A percentile compares a stretch with the other conserved stretches of the same genome.
phyloP scores from a whole-genome alignment of 2,888 invertebrate genomes.

The Heliconius hortense region DNA sequence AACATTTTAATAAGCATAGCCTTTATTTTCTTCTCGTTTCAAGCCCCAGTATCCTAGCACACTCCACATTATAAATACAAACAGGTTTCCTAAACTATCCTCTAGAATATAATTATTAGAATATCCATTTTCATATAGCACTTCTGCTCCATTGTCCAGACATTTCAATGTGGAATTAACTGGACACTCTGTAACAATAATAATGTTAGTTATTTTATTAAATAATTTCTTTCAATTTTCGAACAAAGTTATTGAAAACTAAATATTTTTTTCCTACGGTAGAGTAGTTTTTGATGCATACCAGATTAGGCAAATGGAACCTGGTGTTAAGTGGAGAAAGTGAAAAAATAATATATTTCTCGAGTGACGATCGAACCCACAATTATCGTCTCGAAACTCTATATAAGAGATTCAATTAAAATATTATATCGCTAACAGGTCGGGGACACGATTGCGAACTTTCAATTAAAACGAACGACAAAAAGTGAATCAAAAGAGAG shows the following conservation, averaged over 20 bases:
- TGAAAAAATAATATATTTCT: background rate
- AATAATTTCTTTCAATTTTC: background rate
- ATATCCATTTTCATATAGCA: slow-evolving; percentile 66
- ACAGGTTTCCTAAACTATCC: slow-evolving; percentile 60
- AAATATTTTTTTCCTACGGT: no score
- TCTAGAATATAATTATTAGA: slow-evolving; percentile 58
- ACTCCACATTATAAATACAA: slow-evolving; percentile 62
- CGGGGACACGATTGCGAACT: background rate
- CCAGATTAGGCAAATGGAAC: background rate
- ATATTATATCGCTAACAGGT: background rate
- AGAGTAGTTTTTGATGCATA: background rate
- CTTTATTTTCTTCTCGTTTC: slow-evolving; percentile 68
- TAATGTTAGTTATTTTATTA: background rate
- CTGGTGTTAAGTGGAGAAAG: background rate
- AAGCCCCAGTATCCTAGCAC: slow-evolving; percentile 65
- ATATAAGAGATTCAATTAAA: background rate
- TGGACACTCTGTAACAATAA: slow-evolving; percentile 63
- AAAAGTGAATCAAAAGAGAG: background rate
- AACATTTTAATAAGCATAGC: slow-evolving; percentile 63
- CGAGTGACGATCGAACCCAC: background rate
- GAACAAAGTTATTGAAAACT: no score
- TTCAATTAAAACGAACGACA: background rate
- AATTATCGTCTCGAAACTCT: no score
- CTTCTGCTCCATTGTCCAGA: slow-evolving; percentile 60
- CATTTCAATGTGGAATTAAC: slow-evolving; percentile 59